Base-by-base conservation (phyloP, 2,797 vertebrate genomes). In the Brotula barbata region DNA sequence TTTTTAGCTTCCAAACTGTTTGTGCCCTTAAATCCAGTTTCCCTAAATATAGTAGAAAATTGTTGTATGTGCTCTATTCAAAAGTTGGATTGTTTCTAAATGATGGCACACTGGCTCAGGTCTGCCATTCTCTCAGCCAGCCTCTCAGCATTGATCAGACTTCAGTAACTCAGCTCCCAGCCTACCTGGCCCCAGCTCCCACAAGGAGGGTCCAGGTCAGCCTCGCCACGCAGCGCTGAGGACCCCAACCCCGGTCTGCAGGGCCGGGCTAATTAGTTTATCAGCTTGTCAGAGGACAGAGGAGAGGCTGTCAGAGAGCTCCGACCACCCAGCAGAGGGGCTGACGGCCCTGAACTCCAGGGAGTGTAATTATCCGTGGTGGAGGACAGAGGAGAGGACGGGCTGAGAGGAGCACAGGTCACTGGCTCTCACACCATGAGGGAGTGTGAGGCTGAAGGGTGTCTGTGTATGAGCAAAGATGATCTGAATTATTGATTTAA, bases 181-280 rank as follows among this genome's bases (percentile, higher is more conserved):
- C 28, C 52, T 1, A 9, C 50, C 36, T 66, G 56, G 21, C 53
- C 49, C 49, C n/a, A 0, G 49, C 31, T 55, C 52, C 67, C 69
- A 1, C 0, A 45, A 63, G 68, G 44, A 73, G 40, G 48, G 34
- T 49, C 63, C 13, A 19, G 75, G 59, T 70, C 68, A 64, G 67
- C 47, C 33, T 39, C 5, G 7, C 22, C 22, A 16, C 51, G 44
- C 34, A 45, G 45, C 42, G 40, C 40, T 41, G 39, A 66, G 57
- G 66, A 45, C 42, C 63, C 21, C 22, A 58, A 78, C 75, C 79
- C 67, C 2, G 0, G 23, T 10, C 7, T 72, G 44, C 90, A 90
- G 83, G 83, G 71, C 61, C 92, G 88, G 92, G 92, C 93, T 95
- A 95, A 96, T 95, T 94, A 95, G 92, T 94, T 95, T 90, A 95